phyloP scores from a whole-genome alignment of 2,113 vertebrate genomes.

The Tichodroma muraria region DNA sequence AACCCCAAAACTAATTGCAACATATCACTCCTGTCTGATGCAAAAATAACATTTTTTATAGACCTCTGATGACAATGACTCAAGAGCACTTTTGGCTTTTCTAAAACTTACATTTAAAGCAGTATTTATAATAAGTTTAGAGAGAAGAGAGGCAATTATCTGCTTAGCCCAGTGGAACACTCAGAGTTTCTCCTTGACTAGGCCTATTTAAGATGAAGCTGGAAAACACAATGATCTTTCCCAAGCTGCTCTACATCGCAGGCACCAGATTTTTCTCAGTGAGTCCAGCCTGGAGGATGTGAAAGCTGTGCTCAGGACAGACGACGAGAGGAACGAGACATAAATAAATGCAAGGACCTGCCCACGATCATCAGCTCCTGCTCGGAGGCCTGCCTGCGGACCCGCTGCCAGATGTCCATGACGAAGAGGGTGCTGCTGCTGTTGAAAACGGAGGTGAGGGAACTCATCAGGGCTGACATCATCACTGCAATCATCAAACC shows the following conservation, averaged over 20 bases:
- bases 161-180: background rate
- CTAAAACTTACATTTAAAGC: background rate
- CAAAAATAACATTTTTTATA: background rate
- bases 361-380: constrained; percentile 92
- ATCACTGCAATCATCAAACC: constrained; percentile 95
- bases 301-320: background rate
- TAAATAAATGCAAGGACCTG: constrained; percentile 71
- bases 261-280: background rate
- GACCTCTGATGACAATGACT: background rate
- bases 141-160: background rate
- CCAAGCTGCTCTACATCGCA: background rate
- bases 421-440: constrained; percentile 94
- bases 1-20: background rate
- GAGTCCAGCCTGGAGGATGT: background rate
- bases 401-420: constrained; percentile 85
- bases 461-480: constrained; percentile 94
- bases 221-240: background rate
- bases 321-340: background rate
- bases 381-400: constrained; percentile 77
- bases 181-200: background rate
- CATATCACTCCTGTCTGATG: background rate
- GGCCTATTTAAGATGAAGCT: background rate
- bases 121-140: background rate
- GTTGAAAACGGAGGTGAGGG: constrained; percentile 95
- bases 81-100: background rate